Percentiles rank a stretch among this genome's conserved stretches.
phyloP scores from a whole-genome alignment of 2,797 vertebrate species.

The Amblyopsis hoosieri region DNA sequence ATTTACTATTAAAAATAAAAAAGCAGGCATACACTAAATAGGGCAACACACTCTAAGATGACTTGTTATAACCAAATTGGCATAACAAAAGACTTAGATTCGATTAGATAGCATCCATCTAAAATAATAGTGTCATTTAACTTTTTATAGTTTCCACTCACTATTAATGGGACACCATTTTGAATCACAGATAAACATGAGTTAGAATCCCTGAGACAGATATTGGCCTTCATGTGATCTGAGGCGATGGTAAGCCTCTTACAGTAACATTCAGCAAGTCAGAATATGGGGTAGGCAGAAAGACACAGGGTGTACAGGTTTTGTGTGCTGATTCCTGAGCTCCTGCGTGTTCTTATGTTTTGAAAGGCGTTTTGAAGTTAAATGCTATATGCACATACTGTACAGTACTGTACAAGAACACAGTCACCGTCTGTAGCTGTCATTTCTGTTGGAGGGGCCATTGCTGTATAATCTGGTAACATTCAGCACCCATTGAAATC shows the following conservation, averaged over 20 bases:
- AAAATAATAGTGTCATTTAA: conserved; percentile 49
- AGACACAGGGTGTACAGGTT: conserved; percentile 44
- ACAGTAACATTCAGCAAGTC: conserved; percentile 49
- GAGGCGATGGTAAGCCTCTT: conserved; percentile 64
- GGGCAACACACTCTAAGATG: conserved; percentile 31
- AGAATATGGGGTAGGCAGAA: conserved; percentile 38
- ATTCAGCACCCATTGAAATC: too few relatives aligned
- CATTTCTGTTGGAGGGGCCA: too few relatives aligned
- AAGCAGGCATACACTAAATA: conserved; percentile 25
- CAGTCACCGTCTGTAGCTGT: neutral
- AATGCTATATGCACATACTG: conserved; percentile 8
- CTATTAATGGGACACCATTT: conserved; percentile 52
- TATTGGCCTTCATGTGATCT: conserved; percentile 57
- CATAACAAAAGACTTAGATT: conserved; percentile 44
- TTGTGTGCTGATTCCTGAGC: conserved; percentile 54
- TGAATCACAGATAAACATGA: conserved; percentile 36
- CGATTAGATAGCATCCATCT: conserved; percentile 47
- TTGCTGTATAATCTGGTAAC: too few relatives aligned
- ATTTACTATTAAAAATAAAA: conserved; percentile 17
- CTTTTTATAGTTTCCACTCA: conserved; percentile 42
- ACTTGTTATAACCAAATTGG: conserved; percentile 37
- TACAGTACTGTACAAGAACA: neutral
- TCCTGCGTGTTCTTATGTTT: conserved; percentile 34
- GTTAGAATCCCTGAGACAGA: conserved; percentile 52
- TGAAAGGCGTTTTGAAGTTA: conserved; percentile 41